Evolutionary conservation across 2,888 invertebrate species (phyloP).

Genomic region (Pristionchus fissidentatus): DNA sequence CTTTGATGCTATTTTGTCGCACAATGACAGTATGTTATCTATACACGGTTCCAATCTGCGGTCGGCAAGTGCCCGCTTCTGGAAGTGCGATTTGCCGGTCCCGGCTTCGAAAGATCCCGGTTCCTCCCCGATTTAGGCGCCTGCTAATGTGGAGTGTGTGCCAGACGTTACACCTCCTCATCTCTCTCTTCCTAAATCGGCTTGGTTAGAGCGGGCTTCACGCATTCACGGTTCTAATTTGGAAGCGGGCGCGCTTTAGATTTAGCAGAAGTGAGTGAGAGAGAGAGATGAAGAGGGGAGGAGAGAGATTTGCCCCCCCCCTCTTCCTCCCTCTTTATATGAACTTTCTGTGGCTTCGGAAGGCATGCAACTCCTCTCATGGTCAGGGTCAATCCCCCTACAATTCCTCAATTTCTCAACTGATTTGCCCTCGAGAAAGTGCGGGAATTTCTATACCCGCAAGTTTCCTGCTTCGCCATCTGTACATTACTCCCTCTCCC

Average conservation of each 20-base stretch:
- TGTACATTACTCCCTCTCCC: neutral
- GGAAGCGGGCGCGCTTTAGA: neutral
- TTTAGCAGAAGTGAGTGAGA: neutral
- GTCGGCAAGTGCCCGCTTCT: no score
- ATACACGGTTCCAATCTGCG: no score
- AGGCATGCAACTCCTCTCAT: neutral
- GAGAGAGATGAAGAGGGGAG: neutral
- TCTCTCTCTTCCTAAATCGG: slow-evolving; percentile 22
- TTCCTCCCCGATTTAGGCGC: slow-evolving; percentile 24
- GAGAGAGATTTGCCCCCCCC: slow-evolving; percentile 17
- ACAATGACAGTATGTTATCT: no score
- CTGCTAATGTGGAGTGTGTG: neutral
- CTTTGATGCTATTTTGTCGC: neutral
- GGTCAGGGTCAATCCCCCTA: no score
- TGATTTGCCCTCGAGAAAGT: no score
- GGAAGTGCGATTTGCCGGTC: neutral
- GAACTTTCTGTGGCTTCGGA: slow-evolving; percentile 13
- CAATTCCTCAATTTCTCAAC: no score
- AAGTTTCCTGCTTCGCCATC: no score
- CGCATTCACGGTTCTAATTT: neutral
- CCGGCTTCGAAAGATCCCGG: neutral
- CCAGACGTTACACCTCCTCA: slow-evolving; percentile 18
- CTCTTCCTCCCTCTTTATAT: neutral
- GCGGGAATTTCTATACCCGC: no score
- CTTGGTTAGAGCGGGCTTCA: neutral